Base-by-base conservation (phyloP, 2,797 vertebrate species). In the Lutjanus campechanus region DNA sequence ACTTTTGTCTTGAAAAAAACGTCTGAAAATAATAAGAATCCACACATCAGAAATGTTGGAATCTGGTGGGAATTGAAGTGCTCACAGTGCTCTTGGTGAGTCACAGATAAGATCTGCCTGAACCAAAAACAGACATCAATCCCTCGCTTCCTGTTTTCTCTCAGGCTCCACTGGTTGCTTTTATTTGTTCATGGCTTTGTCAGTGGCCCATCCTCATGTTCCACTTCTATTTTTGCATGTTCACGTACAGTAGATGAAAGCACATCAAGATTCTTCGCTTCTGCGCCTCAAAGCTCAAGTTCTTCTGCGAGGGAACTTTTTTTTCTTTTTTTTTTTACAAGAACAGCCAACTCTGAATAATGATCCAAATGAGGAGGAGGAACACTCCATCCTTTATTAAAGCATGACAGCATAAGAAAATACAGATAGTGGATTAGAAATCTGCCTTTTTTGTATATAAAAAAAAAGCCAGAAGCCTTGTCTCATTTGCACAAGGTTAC, bases 191-290 rank as follows among this genome's bases (percentile, higher is more conserved):
- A 10, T 63, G 82, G 66, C 81, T 79, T 86, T 82, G 80, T 88
- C 89, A 72, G 69, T 60, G 40, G 85, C 89, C 81, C 74, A 22
- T 88, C 85, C 62, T 81, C 82, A 79, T 83, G 78, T 88, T 90
- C 78, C 72, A 81, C 78, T 68, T 90, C 85, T 90, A 91, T 92
- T 93, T 92, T 73, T 91, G 79, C 76, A 61, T 83, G 73, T 87
- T 84, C 51, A 76, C 67, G 84, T 50, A 53, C 63, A 65, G 60
- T 22, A 75, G 76, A 93, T 90, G 71, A 89, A 85, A 89, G 86
- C 40, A 11, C 13, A 25, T 67, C 49, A 47, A 71, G 66, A 55
- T 50, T 73, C 83, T 49, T 66, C 54, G 47, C 59, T 50, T 73
- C 83, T 49, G 63, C 58, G 47, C 59, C 66, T 83, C 68, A 56